phyloP scores from a whole-genome alignment of 2,888 invertebrate genomes.

The Hyles lineata region DNA sequence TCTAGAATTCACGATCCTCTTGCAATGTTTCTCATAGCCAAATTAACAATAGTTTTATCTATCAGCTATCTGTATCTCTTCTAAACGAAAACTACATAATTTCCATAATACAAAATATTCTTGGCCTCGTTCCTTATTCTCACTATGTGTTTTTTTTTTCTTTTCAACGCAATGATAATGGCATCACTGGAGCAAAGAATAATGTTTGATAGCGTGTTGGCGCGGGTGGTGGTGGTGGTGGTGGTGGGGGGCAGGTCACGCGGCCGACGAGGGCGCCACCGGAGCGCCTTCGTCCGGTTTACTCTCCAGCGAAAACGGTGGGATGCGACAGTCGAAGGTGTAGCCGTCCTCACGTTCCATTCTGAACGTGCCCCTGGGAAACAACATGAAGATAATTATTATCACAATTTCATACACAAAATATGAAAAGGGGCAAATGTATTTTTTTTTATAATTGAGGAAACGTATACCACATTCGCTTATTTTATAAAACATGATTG shows the following conservation, averaged over 20 bases:
- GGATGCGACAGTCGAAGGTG: conserved; percentile 98
- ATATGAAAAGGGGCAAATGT: too few species aligned
- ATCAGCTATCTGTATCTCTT: background rate
- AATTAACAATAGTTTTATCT: conserved; percentile 3
- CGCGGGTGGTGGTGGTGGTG: conserved; percentile 1
- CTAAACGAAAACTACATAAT: conserved; percentile 8
- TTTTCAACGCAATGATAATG: conserved; percentile 2
- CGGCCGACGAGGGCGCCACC: conserved; percentile 67
- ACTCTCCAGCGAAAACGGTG: conserved; percentile 98
- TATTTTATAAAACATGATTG: too few species aligned
- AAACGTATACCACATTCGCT: too few species aligned
- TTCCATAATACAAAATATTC: conserved; percentile 22
- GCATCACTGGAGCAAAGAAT: conserved; percentile 7
- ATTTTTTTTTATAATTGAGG: too few species aligned
- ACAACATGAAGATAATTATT: background rate
- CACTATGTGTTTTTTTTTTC: conserved; percentile 13
- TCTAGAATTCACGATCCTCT: background rate
- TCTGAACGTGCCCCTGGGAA: conserved; percentile 92
- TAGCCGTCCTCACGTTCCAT: conserved; percentile 99
- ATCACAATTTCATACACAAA: background rate
- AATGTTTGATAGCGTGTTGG: background rate
- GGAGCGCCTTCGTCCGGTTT: conserved; percentile 89
- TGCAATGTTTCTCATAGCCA: conserved; percentile 10
- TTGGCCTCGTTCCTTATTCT: conserved; percentile 12
- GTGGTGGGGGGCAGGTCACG: conserved; percentile 49